These are phyloP conservation scores for Falco cherrug DNA, from an alignment of 2,797 vertebrate genomes.

Conservation along the genomic window DNA sequence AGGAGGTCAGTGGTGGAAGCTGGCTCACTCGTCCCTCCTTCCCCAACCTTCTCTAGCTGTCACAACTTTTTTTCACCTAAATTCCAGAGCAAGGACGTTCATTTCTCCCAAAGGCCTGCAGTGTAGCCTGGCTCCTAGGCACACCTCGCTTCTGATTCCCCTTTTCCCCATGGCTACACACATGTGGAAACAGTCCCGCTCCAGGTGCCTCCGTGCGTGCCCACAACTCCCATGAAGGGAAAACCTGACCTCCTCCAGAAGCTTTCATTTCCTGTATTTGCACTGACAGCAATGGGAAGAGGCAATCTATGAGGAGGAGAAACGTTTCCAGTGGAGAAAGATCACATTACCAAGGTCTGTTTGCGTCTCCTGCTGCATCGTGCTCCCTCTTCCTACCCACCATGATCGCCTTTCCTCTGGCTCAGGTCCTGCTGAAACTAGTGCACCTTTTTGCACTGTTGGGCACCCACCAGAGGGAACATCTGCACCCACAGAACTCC, in stretches of 20 bases:
- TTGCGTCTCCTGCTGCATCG: not conserved
- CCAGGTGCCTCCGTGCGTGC: accelerated
- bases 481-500: not conserved
- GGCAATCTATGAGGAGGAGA: not conserved
- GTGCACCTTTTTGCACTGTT: accelerated
- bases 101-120: not conserved
- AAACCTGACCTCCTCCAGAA: not conserved
- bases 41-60: not conserved
- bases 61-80: not conserved
- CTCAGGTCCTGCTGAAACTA: not conserved
- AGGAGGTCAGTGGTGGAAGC: not conserved
- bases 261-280: not conserved
- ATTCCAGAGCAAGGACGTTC: not conserved
- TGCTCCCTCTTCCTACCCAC: not conserved
- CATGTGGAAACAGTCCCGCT: not conserved
- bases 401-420: not conserved
- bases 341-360: not conserved
- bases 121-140: not conserved
- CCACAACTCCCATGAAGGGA: not conserved
- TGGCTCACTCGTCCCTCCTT: not conserved
- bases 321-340: not conserved
- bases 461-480: not conserved
- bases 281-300: not conserved
- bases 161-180: not conserved
- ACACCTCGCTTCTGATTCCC: accelerated